Evolutionary conservation across 2,888 invertebrate genomes (phyloP).

Genomic region (Caenorhabditis sp.): DNA sequence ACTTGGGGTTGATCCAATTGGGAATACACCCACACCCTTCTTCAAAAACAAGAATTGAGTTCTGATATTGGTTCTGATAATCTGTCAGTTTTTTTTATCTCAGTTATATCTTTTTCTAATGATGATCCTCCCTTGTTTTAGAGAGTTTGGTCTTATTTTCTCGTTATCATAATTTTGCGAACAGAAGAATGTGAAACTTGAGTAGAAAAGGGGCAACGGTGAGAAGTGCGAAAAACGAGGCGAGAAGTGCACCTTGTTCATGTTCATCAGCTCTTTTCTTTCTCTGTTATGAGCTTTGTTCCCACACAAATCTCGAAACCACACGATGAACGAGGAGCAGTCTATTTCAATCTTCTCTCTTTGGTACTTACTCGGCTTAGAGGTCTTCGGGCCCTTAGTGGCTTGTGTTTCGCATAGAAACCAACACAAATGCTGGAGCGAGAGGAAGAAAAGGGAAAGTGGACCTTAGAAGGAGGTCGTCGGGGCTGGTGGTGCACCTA

Average conservation of each 20-base stretch:
- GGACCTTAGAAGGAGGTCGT: slow-evolving; percentile 34
- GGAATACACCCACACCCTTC: neutral
- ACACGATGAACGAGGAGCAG: slow-evolving; percentile 39
- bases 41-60: neutral
- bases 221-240: slow-evolving; percentile 41
- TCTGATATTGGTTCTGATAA: too few relatives aligned
- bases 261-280: neutral
- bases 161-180: neutral
- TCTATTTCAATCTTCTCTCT: slow-evolving; percentile 40
- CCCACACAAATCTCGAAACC: slow-evolving; percentile 56
- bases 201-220: slow-evolving; percentile 1
- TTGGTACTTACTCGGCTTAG: slow-evolving; percentile 17
- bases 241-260: slow-evolving; percentile 3
- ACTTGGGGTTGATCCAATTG: neutral
- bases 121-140: too few relatives aligned
- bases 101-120: too few relatives aligned
- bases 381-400: slow-evolving; percentile 7
- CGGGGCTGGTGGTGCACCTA: slow-evolving; percentile 31
- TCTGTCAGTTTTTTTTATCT: too few relatives aligned
- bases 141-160: too few relatives aligned
- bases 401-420: slow-evolving; percentile 35
- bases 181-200: slow-evolving; percentile 32
- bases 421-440: slow-evolving; percentile 1
- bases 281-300: neutral
- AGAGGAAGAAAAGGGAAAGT: slow-evolving; percentile 32